A percentile compares a stretch with the other conserved stretches of the same genome.
Conservation (phyloP, 2,113 vertebrate species). For the Microtus montanus region DNA sequence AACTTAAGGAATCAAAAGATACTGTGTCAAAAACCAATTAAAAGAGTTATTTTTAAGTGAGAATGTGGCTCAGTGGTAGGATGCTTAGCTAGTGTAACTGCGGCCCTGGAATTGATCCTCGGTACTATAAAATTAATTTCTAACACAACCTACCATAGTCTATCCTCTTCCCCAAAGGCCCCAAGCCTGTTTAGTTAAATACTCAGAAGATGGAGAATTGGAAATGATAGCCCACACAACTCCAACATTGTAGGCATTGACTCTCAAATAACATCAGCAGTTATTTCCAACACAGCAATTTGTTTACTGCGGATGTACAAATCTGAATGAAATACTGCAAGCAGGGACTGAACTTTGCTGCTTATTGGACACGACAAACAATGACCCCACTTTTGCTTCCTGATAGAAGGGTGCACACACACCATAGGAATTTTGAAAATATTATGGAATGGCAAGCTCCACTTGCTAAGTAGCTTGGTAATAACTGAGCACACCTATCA, state of each 20-base stretch:
- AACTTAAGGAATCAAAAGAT: background rate
- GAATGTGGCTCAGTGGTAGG: background rate
- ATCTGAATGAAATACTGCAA: background rate
- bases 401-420: background rate
- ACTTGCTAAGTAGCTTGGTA: background rate
- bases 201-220: background rate
- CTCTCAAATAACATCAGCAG: background rate
- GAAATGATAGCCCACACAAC: background rate
- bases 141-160: background rate
- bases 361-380: background rate
- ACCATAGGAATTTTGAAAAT: background rate
- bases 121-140: background rate
- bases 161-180: background rate
- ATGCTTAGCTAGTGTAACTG: background rate
- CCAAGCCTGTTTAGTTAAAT: background rate
- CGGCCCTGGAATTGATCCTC: background rate
- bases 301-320: background rate
- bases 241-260: background rate
- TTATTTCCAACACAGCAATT: conserved; percentile 7
- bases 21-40: background rate
- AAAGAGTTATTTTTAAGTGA: background rate
- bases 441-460: background rate
- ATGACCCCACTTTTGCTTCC: background rate
- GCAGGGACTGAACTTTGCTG: background rate
- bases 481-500: background rate